phyloP scores from a whole-genome alignment of 2,888 invertebrate genomes.

The Zygogramma bicolorata region DNA sequence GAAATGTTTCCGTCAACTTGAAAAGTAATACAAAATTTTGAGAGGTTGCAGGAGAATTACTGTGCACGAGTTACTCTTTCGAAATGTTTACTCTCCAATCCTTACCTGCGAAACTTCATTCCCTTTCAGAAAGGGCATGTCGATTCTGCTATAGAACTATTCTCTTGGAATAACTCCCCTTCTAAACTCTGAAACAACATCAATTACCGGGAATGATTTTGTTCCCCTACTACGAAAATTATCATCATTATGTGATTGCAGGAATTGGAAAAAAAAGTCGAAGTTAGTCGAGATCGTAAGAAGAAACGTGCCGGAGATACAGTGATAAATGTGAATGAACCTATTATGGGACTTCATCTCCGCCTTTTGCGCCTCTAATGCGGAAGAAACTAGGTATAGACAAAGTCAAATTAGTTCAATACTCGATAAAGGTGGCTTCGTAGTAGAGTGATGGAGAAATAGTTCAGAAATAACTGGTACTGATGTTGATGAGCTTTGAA shows the following conservation, averaged over 20 bases:
- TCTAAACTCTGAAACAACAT: no score
- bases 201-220: constrained; percentile 4
- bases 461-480: not conserved
- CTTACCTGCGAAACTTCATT: no score
- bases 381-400: constrained; percentile 63
- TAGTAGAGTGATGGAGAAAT: constrained; percentile 1
- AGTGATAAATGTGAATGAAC: constrained; percentile 62
- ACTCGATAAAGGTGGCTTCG: constrained; percentile 56
- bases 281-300: constrained; percentile 24
- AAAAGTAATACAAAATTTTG: no score
- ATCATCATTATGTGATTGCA: constrained; percentile 7
- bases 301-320: constrained; percentile 62
- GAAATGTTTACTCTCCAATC: no score
- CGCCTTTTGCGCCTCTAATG: constrained; percentile 58
- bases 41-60: no score
- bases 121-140: no score
- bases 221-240: not conserved
- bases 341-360: constrained; percentile 62
- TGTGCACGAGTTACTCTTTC: no score
- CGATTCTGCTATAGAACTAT: no score
- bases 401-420: constrained; percentile 63
- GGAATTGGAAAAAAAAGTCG: not conserved
- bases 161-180: no score
- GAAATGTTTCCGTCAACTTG: no score
- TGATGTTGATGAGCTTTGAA: no score